A percentile compares a stretch with the other conserved stretches of the same genome.
These are phyloP conservation scores for Torymus tubicola DNA, from an alignment of 2,888 invertebrate species.

Conservation along the genomic window DNA sequence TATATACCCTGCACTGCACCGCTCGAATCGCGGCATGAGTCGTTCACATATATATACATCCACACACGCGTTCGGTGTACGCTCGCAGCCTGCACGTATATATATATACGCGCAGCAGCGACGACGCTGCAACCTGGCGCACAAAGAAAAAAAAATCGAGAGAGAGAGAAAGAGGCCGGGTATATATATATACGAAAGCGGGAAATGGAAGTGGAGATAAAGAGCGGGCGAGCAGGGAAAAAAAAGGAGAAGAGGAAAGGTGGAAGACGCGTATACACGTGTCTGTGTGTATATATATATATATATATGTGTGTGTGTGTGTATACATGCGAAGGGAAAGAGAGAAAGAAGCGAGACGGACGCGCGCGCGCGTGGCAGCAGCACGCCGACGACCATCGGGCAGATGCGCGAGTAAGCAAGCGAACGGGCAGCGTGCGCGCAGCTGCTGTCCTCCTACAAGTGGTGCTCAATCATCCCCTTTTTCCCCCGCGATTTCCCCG, in stretches of 20 bases:
- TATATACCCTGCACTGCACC: no score
- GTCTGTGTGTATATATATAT: no score
- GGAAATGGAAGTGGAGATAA: slow-evolving; percentile 59
- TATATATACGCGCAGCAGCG: background rate
- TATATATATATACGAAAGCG: slow-evolving; percentile 50
- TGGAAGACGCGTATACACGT: background rate
- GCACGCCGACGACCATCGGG: slow-evolving; percentile 52
- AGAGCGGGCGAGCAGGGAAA: slow-evolving; percentile 41
- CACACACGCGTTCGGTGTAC: background rate
- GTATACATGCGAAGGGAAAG: background rate
- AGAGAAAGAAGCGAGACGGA: background rate
- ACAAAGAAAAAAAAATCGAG: slow-evolving; percentile 41
- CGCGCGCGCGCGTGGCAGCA: slow-evolving; percentile 38
- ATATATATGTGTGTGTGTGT: background rate
- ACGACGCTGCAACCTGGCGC: slow-evolving; percentile 22
- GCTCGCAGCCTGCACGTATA: background rate
- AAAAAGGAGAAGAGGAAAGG: slow-evolving; percentile 23
- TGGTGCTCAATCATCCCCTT: slow-evolving; percentile 74
- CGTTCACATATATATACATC: no score
- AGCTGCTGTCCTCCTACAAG: slow-evolving; percentile 75
- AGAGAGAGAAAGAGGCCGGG: slow-evolving; percentile 34
- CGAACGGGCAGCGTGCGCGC: slow-evolving; percentile 73
- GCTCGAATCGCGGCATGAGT: no score
- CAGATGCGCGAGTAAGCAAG: slow-evolving; percentile 73
- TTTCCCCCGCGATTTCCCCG: slow-evolving; percentile 20